Percentiles rank a stretch among this genome's conserved stretches.
phyloP scores from a whole-genome alignment of 2,797 vertebrate genomes.

The Sarcophilus harrisii region DNA sequence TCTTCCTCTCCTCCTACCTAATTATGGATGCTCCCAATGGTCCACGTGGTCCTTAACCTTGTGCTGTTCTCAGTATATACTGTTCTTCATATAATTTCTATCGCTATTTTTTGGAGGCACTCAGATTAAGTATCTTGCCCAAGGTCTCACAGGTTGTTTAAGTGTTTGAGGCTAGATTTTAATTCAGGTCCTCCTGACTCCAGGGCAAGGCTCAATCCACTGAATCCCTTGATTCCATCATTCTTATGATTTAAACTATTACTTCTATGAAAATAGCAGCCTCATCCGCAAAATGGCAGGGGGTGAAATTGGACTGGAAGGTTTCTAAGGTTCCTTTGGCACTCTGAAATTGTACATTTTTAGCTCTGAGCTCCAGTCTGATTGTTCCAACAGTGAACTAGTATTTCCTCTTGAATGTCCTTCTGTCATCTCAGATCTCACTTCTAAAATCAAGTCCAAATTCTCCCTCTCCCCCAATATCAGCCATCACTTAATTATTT shows the following conservation, averaged over 20 bases:
- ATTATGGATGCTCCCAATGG: too few relatives aligned
- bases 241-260: background rate
- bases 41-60: background rate
- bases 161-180: background rate
- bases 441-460: background rate
- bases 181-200: background rate
- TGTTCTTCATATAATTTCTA: background rate
- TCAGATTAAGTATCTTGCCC: background rate
- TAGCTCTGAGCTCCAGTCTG: background rate
- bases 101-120: background rate
- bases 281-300: background rate
- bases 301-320: background rate
- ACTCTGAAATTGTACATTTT: background rate
- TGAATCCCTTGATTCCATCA: background rate
- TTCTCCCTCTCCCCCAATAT: background rate
- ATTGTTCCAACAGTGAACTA: background rate
- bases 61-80: background rate
- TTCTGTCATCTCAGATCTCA: fast-evolving
- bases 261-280: background rate
- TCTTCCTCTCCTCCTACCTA: background rate
- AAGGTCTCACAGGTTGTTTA: background rate
- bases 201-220: background rate
- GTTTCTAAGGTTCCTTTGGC: background rate
- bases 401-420: background rate
- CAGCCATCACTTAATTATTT: background rate